These are phyloP conservation scores for Lypha dubia DNA, from an alignment of 2,888 invertebrate genomes.

Conservation along the genomic window DNA sequence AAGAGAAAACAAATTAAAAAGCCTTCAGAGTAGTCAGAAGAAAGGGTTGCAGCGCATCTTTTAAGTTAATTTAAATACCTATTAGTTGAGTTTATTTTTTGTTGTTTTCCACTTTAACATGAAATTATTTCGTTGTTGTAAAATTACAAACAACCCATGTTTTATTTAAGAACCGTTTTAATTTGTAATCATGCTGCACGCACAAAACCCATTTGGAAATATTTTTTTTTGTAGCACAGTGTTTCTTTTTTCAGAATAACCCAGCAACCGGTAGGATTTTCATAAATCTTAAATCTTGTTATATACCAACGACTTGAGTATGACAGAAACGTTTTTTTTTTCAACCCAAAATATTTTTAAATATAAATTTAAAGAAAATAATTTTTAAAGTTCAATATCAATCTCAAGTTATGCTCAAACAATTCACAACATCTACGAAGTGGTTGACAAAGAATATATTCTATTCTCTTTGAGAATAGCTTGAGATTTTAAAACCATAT, in stretches of 20 bases:
- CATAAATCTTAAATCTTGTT: no score
- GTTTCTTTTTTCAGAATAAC: neutral
- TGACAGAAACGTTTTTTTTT: no score
- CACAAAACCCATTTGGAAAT: neutral
- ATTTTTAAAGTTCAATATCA: no score
- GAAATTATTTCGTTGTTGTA: neutral
- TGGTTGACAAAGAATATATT: no score
- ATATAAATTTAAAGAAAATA: no score
- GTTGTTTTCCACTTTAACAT: neutral
- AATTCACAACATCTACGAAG: no score
- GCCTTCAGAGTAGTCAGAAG: neutral
- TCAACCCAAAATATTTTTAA: no score
- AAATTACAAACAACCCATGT: neutral
- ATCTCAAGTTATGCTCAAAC: no score
- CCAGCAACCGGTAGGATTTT: no score
- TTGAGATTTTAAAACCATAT: no score
- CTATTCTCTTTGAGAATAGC: no score
- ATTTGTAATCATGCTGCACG: neutral
- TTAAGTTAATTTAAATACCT: conserved; percentile 7
- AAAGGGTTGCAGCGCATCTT: neutral
- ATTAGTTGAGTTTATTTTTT: conserved; percentile 3
- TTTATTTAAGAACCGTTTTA: neutral
- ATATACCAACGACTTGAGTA: no score
- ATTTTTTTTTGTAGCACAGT: neutral
- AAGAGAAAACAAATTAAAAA: neutral